Conservation (phyloP, 2,113 vertebrate species). For the Tapirus terrestris region DNA sequence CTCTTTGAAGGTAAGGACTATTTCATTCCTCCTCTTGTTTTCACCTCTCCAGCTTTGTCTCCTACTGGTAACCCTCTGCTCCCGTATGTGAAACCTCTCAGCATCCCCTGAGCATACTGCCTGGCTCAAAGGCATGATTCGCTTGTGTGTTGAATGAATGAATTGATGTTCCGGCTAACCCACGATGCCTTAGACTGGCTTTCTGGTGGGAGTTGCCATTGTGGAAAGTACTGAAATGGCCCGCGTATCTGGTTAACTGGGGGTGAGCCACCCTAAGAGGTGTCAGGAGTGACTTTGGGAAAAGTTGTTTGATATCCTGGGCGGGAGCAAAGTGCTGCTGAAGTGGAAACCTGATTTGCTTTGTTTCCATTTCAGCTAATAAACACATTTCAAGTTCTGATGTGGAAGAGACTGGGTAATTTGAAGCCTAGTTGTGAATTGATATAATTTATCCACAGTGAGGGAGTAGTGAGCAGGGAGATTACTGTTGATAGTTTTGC, state of each 20-base stretch:
- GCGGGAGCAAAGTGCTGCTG: background rate
- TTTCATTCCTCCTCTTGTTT: background rate
- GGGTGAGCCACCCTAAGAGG: background rate
- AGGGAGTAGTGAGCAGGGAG: slow-evolving; percentile 58
- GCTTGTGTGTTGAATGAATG: background rate
- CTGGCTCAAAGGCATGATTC: background rate
- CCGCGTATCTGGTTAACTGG: background rate
- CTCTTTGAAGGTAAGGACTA: background rate
- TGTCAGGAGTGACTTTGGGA: background rate
- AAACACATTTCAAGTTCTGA: slow-evolving; percentile 49
- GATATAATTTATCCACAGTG: slow-evolving; percentile 59
- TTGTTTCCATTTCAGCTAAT: slow-evolving; percentile 55
- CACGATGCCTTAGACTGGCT: accelerated
- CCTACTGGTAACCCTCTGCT: background rate
- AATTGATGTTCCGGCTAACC: background rate
- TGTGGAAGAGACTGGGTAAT: slow-evolving; percentile 18
- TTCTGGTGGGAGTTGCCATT: background rate
- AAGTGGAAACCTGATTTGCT: slow-evolving; percentile 7
- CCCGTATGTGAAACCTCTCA: background rate
- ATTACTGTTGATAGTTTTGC: slow-evolving; percentile 79
- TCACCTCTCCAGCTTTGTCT: background rate
- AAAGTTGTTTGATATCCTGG: background rate
- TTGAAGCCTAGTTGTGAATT: slow-evolving; percentile 38
- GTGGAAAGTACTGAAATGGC: background rate
- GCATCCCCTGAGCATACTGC: background rate